Evolutionary conservation across 2,888 invertebrate genomes (phyloP).

Genomic region (Leptopilina myrica): DNA sequence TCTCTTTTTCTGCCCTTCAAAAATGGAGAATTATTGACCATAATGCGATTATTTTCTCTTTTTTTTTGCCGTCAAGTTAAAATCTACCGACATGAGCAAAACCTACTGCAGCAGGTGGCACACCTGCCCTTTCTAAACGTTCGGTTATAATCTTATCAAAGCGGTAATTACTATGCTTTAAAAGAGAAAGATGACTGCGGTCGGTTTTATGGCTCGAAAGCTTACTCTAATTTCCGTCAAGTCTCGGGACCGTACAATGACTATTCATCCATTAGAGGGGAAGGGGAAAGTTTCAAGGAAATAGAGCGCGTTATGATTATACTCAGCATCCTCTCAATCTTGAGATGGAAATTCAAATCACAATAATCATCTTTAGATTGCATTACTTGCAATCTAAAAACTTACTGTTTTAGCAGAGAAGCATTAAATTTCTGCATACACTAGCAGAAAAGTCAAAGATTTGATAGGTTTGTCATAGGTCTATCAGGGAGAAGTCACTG

Average conservation of each 20-base stretch:
- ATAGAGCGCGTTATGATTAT: conserved; percentile 24
- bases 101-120: conserved; percentile 55
- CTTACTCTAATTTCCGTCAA: conserved; percentile 24
- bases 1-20: background rate
- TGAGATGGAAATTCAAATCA: conserved; percentile 17
- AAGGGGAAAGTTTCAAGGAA: background rate
- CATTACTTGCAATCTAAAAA: too few relatives aligned
- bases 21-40: conserved; percentile 9
- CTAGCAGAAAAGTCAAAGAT: too few relatives aligned
- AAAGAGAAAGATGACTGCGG: conserved; percentile 9
- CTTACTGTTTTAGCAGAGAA: too few relatives aligned
- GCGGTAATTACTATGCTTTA: conserved; percentile 45
- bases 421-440: too few relatives aligned
- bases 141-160: conserved; percentile 50
- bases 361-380: background rate
- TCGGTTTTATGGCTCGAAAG: conserved; percentile 28
- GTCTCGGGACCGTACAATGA: background rate
- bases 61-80: conserved; percentile 3
- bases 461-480: too few relatives aligned
- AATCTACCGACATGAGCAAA: conserved; percentile 40
- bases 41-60: conserved; percentile 3
- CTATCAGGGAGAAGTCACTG: too few relatives aligned
- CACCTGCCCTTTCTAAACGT: conserved; percentile 50
- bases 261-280: conserved; percentile 11
- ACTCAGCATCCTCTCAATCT: background rate